A percentile compares a stretch with the other conserved stretches of the same genome.
These are phyloP conservation scores for Coptotermes formosanus DNA, from an alignment of 1,140 invertebrate species.

Conservation along the genomic window DNA sequence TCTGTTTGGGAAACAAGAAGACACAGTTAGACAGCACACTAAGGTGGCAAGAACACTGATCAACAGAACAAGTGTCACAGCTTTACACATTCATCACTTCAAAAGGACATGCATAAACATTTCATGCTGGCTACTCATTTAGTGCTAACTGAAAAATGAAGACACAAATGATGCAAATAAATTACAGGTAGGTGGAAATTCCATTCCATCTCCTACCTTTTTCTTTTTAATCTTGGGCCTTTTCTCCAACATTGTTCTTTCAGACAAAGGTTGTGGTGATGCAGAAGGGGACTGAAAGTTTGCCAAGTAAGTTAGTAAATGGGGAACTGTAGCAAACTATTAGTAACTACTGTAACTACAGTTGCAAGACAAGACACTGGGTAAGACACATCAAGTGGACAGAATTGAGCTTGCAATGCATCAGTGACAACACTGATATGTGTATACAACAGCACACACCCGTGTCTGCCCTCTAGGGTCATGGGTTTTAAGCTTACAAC, in stretches of 20 bases:
- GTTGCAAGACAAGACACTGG: background rate
- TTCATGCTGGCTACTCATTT: background rate
- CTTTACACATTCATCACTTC: background rate
- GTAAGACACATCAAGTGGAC: background rate
- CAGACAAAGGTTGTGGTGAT: conserved; percentile 31
- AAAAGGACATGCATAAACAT: conserved; percentile 14
- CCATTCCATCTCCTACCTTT: conserved; percentile 31
- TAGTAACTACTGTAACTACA: background rate
- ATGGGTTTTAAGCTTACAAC: background rate
- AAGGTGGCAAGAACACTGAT: conserved; percentile 40
- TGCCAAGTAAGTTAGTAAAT: conserved; percentile 24
- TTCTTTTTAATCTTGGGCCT: conserved; percentile 35
- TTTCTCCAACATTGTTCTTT: conserved; percentile 32
- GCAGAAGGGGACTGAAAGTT: conserved; percentile 33
- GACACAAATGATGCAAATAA: background rate
- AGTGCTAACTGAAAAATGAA: background rate
- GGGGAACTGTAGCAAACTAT: background rate
- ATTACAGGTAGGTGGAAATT: conserved; percentile 16
- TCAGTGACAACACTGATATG: background rate
- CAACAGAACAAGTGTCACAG: background rate
- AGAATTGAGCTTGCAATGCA: background rate
- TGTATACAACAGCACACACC: background rate
- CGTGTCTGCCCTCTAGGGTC: background rate
- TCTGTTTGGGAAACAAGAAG: conserved; percentile 50
- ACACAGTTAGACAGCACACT: conserved; percentile 38